Evolutionary conservation across 1,140 invertebrate genomes (phyloP), one percentile per base, ranked within the genome.

Genomic region (Theocolax elegans): DNA sequence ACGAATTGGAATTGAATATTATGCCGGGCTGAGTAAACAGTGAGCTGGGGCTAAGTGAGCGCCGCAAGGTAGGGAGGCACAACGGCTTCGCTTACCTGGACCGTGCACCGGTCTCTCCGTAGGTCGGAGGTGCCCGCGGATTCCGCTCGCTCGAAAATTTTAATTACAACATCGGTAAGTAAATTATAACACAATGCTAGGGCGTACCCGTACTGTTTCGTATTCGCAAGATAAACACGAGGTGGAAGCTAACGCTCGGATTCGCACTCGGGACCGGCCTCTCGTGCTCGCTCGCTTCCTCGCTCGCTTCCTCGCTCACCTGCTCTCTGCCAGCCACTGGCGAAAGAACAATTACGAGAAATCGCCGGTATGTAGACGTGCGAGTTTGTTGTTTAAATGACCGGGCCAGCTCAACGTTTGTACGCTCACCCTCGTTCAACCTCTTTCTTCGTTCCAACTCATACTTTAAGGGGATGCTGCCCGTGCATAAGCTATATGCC

Each of bases 111-210:
- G n/a, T n/a, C n/a, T n/a, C n/a, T n/a, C 12, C 44, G 19, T 25
- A 12, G 67, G 72, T 72, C 60, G 42, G 42, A 62, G 63, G 74
- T 35, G 10, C 75, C 71, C 74, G 70, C 44, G 72, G 35, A 21
- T 17, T 42, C 17, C 71, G 56, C 79, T 75, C 74, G 76, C 76
- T 75, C 75, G 74, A 74, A 78, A 85, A 83, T 83, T 85, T 81
- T 84, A 85, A 86, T 85, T 86, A 84, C 83, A 86, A 83, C 81
- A 83, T 81, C 77, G 79, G 81, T 84, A 85, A 86, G 83, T 86
- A 84, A 86, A 86, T 85, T 85, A 85, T 83, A 84, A 83, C 83
- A 84, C 83, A 85, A 85, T 83, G 77, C 80, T 63, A 17, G 10
- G 31, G 31, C 4, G 10, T 6, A 35, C 59, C 59, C 12, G 29